Base-by-base conservation (phyloP, 1,140 invertebrate genomes). In the Caenorhabditis briggsae region DNA sequence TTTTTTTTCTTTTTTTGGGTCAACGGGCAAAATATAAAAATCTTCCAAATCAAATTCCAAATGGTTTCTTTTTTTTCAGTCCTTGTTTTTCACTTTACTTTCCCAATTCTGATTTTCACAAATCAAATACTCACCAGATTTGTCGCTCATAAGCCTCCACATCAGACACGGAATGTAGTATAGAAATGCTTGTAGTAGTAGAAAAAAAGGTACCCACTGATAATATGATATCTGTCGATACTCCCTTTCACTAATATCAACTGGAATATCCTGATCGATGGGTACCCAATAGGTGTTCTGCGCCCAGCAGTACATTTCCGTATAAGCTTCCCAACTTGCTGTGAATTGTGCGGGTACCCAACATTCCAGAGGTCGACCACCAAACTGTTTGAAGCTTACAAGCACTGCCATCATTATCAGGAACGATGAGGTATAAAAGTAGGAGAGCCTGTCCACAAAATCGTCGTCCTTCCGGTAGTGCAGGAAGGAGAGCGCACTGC, bases 121-220 rank as follows among this genome's bases (percentile, higher is more conserved):
- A 48, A 50, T 16, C 14, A 83, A 64, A 83, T 7, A 84, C 78
- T 82, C 59, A 91, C 92, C 91, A 53, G 92, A 92, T 87, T 92
- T 92, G 59, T 91, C 91, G 78, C 89, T 90, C 92, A 92, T 91
- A 43, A 92, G 65, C 82, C 91, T 78, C 91, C 91, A 92, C 85
- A 92, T 90, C 64, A 92, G 74, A 86, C 90, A 92, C 50, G 91
- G 91, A 86, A 92, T 90, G 82, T 92, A 92, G 82, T 90, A 92
- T 5, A 92, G 88, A 89, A 92, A 90, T 41, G 91, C 92, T 87
- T 92, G 88, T 48, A 91, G 88, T 53, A 89, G 86, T 58, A 90
- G 82, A 89, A 94, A 93, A 78, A 94, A 93, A 20, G 94, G 94
- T 33, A 94, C 93, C 94, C 94, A 94, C 89, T 94, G 94, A 90